A percentile compares a stretch with the other conserved stretches of the same genome.
These are phyloP conservation scores for Helicorthomorpha holstii DNA, from an alignment of 1,140 invertebrate species.

Conservation along the genomic window DNA sequence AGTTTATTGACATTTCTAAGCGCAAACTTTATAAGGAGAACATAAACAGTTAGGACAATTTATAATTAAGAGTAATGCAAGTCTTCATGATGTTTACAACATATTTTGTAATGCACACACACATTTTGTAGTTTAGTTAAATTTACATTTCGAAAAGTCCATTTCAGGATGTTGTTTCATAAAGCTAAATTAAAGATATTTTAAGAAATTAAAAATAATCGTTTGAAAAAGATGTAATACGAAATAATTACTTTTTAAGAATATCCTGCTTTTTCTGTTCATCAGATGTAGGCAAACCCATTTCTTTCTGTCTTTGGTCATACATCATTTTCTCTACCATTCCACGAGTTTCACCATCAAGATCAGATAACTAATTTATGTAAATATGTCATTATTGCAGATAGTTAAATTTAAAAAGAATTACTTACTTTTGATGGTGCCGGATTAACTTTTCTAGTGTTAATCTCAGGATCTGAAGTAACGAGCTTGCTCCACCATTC, in stretches of 20 bases:
- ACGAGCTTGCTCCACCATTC: conserved; percentile 94
- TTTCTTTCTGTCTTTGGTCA: conserved; percentile 85
- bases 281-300: conserved; percentile 93
- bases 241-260: conserved; percentile 63
- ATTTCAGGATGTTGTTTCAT: conserved; percentile 98
- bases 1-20: too few species aligned
- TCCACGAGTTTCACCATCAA: conserved; percentile 91
- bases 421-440: conserved; percentile 71
- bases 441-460: conserved; percentile 94
- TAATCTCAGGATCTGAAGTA: conserved; percentile 84
- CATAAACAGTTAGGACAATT: too few species aligned
- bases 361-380: conserved; percentile 54
- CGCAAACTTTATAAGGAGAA: too few species aligned
- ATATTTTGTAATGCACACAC: too few species aligned
- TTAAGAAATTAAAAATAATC: too few species aligned
- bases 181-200: too few species aligned
- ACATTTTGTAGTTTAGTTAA: too few species aligned
- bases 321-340: conserved; percentile 99
- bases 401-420: not conserved
- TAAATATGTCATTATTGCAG: not conserved
- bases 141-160: conserved; percentile 99
- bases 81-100: too few species aligned
- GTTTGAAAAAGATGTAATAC: not conserved
- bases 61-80: too few species aligned
- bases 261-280: conserved; percentile 98